Evolutionary conservation across 2,888 invertebrate genomes (phyloP), one percentile per base, ranked within the genome.

Genomic region (Odontomyia ornata): DNA sequence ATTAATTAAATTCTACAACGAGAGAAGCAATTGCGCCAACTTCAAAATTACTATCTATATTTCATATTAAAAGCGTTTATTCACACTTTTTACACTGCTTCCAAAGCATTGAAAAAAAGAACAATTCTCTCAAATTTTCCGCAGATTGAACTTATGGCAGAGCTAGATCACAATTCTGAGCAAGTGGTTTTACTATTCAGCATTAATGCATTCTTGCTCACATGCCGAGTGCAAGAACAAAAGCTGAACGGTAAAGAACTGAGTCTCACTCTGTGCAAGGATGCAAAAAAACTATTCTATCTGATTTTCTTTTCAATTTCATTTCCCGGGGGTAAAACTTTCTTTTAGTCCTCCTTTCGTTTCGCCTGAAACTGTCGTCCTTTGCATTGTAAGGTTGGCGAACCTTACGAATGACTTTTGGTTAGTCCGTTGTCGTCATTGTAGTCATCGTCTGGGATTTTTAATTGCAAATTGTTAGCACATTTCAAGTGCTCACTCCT

Each of bases 391-490:
- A 30, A 30, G 18, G 64, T 64, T 30, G 30, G 64, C 30, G 64
- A 64, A 64, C 30, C 30, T 64, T 28, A 2, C 27, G 30, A 64
- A 64, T 64, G 64, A 30, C 64, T 64, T 64, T 64, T 64, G 64
- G 64, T 64, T 64, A 5, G 36, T 36, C 36, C 36, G 36, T 9
- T 36, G 36, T 9, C 36, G 36, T 36, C 9, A 9, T 9, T 36
- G 36, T 9, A 30, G 64, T 64, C 64, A 23, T 60, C 57, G 60
- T 25, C 30, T 27, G 64, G 64, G 15, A 27, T 64, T 64, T 64
- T 64, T 64, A 64, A 64, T 64, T 64, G 64, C 64, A 28, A 64
- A 64, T 64, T 64, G 64, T 64, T 64, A 64, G 64, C 64, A 64
- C 64, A 64, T 64, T 30, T 64, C 64, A 64, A 64, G 64, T 64